Base-by-base conservation (phyloP, 2,113 vertebrate genomes). In the Phrynosoma blainvillii region DNA sequence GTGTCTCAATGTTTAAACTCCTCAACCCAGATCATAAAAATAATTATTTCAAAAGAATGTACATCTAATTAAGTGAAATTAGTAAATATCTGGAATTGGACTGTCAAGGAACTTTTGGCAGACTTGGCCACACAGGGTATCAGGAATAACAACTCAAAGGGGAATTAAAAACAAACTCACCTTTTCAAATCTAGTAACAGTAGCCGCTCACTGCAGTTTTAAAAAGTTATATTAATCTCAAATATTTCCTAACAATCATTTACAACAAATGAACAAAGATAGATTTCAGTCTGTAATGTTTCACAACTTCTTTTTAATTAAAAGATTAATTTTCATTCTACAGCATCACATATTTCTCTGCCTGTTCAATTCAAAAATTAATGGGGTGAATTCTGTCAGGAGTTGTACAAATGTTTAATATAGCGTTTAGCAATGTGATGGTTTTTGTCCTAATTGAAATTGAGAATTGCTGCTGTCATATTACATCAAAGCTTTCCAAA, bases 401-500 rank as follows among this genome's bases (percentile, higher is more conserved):
- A 80, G 76, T 30, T 40, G 66, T 87, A 71, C 59, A 79, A 71
- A 81, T 30, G 27, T 36, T 79, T 80, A 80, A 40, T 81, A 47
- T 66, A 20, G 54, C 73, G 68, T 80, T 85, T 65, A 85, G 36
- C 59, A 85, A 85, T 76, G 32, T 36, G 23, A 80, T 80, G 68
- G 8, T 87, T 87, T 79, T 71, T 79, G 25, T 59, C 18, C 23
- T 87, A 87, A 80, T 40, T 87, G 85, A 79, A 36, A 80, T 5
- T 27, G 47, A 52, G 78, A 87, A 87, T 87, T 73, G 66, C 23
- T 71, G 65, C 78, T 87, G 85, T 87, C 85, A 87, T 36, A 32
- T 59, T 87, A 36, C n/a, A 80, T 73, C 66, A 87, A 80, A 87
- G 32, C 32, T 59, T 65, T 56, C 16, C 30, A 66, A 87, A 87